These are phyloP conservation scores for Heliconius ismenius DNA, from an alignment of 2,888 invertebrate genomes.

Conservation along the genomic window DNA sequence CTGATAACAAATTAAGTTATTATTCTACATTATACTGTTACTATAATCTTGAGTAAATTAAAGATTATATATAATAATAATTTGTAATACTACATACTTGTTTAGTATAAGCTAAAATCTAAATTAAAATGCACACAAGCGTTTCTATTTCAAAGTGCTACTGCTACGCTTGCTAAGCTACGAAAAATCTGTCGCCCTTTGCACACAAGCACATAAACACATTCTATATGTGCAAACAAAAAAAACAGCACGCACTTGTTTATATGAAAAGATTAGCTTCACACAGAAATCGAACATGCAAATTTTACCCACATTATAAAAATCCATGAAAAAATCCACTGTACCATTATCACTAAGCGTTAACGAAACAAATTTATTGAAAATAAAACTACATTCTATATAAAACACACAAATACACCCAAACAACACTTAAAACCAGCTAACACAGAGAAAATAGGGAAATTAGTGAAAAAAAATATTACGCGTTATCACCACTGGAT, in stretches of 20 bases:
- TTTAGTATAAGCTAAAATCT: background rate
- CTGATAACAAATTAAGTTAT: too few relatives aligned
- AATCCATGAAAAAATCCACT: background rate
- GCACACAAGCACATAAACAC: background rate
- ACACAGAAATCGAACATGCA: background rate
- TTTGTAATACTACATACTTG: background rate
- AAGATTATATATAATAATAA: too few relatives aligned
- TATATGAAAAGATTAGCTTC: background rate
- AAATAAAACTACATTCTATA: background rate
- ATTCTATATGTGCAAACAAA: background rate
- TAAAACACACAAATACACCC: background rate
- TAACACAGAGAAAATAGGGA: constrained; percentile 30
- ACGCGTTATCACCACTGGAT: constrained; percentile 74
- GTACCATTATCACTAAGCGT: background rate
- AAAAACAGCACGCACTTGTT: background rate
- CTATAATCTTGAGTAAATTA: too few relatives aligned
- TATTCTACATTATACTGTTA: too few relatives aligned
- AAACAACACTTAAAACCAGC: constrained; percentile 15
- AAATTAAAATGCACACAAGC: background rate
- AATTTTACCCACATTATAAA: background rate
- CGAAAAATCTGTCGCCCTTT: background rate
- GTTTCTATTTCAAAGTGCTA: background rate
- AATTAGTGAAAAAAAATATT: constrained; percentile 58
- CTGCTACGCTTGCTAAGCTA: background rate
- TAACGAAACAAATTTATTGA: background rate